phyloP scores from a whole-genome alignment of 2,113 vertebrate species.

The Pelecanoides urinatrix region DNA sequence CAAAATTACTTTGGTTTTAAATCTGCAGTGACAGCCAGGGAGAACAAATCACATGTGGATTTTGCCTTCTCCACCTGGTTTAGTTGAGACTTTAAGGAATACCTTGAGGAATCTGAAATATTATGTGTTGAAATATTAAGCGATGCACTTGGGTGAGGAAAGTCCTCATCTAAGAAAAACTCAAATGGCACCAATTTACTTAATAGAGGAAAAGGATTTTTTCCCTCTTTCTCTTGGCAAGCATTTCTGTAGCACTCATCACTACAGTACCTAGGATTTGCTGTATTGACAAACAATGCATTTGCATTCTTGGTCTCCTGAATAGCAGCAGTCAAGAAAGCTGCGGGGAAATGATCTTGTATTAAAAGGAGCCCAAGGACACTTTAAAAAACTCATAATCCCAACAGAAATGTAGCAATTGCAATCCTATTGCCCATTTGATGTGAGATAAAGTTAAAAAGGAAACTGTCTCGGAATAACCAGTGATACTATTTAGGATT shows the following conservation, averaged over 20 bases:
- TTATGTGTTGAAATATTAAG: neutral
- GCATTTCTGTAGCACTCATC: constrained; percentile 5
- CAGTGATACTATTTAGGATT: neutral
- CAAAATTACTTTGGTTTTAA: neutral
- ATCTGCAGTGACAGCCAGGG: neutral
- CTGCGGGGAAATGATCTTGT: neutral
- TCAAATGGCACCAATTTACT: constrained; percentile 4
- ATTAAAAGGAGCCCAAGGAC: neutral
- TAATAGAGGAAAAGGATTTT: neutral
- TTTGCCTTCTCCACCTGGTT: constrained; percentile 15
- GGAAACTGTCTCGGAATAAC: neutral
- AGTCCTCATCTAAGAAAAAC: constrained; percentile 9
- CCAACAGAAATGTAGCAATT: neutral
- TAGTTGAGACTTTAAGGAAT: neutral
- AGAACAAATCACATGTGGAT: neutral
- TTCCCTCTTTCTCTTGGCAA: neutral
- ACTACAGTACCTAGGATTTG: neutral
- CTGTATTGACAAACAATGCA: neutral
- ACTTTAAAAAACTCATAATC: neutral
- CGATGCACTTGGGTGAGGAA: constrained; percentile 8
- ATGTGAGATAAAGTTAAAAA: neutral
- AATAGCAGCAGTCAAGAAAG: neutral
- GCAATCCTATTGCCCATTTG: neutral
- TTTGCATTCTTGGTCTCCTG: neutral
- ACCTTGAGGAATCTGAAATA: constrained; percentile 26